Conservation (phyloP, 1,140 invertebrate species). For the Drosophila melanica region DNA sequence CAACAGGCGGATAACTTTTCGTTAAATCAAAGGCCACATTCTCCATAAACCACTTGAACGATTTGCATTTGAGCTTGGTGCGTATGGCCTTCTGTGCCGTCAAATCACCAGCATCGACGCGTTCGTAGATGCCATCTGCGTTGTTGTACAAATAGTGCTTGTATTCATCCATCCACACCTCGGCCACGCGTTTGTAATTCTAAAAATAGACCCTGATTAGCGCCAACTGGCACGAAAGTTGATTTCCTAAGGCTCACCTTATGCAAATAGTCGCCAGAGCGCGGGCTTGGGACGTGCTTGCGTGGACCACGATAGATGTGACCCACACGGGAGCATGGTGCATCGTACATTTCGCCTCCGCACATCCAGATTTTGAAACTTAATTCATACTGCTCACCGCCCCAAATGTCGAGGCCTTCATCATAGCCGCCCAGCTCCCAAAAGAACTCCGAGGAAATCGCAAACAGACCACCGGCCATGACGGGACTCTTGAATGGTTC, state of each 20-base stretch:
- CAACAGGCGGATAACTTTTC: constrained; percentile 95
- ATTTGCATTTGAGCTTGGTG: constrained; percentile 92
- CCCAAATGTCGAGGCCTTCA: constrained; percentile 96
- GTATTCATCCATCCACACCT: constrained; percentile 99
- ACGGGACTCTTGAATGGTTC: constrained; percentile 96
- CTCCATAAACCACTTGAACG: constrained; percentile 98
- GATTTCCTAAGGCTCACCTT: constrained; percentile 44
- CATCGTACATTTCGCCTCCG: constrained; percentile 95
- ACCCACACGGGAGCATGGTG: constrained; percentile 97
- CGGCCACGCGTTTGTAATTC: constrained; percentile 95
- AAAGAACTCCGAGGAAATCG: constrained; percentile 95
- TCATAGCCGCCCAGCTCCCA: constrained; percentile 99
- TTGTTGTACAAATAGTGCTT: constrained; percentile 94
- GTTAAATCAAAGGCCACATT: constrained; percentile 96
- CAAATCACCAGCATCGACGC: constrained; percentile 92
- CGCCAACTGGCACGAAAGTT: not conserved
- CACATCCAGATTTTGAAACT: constrained; percentile 98
- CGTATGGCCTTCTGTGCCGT: constrained; percentile 91
- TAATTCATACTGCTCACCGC: constrained; percentile 98
- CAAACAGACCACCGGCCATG: constrained; percentile 98
- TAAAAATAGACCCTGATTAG: constrained; percentile 69
- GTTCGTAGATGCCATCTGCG: constrained; percentile 89
- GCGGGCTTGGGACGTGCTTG: constrained; percentile 60
- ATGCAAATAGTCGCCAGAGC: constrained; percentile 71
- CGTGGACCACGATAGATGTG: constrained; percentile 90